These are phyloP conservation scores for Aviceda subcristata DNA, from an alignment of 2,113 vertebrate species.

Conservation along the genomic window DNA sequence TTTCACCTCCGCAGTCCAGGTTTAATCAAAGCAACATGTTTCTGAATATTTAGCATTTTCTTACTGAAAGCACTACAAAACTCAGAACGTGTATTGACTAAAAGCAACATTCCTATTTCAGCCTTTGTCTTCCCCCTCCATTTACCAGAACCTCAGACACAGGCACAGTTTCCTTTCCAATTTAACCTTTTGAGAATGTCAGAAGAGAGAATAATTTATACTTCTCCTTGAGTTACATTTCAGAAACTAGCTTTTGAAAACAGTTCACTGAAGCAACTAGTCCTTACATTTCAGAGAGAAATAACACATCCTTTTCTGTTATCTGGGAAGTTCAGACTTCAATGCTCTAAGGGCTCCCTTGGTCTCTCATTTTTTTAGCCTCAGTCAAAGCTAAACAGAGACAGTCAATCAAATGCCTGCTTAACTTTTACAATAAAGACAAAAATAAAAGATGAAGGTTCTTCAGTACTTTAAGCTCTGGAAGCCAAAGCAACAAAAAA, in stretches of 20 bases:
- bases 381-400: not conserved
- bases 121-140: fast-evolving
- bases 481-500: not conserved
- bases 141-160: not conserved
- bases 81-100: not conserved
- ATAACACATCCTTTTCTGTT: not conserved
- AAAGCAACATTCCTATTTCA: not conserved
- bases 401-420: not conserved
- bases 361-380: not conserved
- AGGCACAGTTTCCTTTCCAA: not conserved
- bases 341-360: not conserved
- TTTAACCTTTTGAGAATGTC: conserved; percentile 34
- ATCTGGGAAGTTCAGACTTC: not conserved
- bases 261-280: conserved; percentile 6
- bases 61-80: not conserved
- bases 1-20: not conserved
- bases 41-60: not conserved
- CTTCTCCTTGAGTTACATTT: not conserved
- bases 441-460: not conserved
- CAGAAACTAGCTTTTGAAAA: conserved; percentile 30
- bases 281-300: not conserved
- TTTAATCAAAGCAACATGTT: not conserved
- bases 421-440: conserved; percentile 13
- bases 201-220: not conserved
- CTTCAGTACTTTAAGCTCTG: not conserved